Conservation (phyloP, 2,888 invertebrate species). For the Tridacna gigas region DNA sequence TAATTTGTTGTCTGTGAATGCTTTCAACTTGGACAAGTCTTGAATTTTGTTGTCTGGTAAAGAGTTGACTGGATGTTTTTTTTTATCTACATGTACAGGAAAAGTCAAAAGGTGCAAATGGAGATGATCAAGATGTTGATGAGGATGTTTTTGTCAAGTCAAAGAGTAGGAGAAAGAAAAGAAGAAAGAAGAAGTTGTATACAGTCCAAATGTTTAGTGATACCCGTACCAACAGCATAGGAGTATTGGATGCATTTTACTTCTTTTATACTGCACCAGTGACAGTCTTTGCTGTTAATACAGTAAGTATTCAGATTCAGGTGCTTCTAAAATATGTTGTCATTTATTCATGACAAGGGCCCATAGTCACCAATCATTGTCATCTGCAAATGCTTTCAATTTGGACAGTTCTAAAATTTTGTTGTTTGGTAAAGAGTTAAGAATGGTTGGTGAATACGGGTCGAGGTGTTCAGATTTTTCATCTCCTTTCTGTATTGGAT, state of each 20-base stretch:
- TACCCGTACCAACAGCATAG: constrained; percentile 67
- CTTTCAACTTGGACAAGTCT: background rate
- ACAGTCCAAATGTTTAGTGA: constrained; percentile 69
- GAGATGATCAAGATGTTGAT: constrained; percentile 14
- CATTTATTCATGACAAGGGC: too few species aligned
- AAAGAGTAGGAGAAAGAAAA: constrained; percentile 42
- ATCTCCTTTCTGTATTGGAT: too few species aligned
- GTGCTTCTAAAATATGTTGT: too few species aligned
- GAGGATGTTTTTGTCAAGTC: constrained; percentile 61
- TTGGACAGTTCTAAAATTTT: too few species aligned
- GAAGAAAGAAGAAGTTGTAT: constrained; percentile 66
- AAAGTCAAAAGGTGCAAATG: too few species aligned
- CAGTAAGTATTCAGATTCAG: constrained; percentile 70
- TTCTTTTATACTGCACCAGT: constrained; percentile 84
- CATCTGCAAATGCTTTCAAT: too few species aligned
- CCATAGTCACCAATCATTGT: too few species aligned
- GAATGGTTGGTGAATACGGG: too few species aligned
- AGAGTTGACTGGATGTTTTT: too few species aligned
- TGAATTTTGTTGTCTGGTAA: background rate
- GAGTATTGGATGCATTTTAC: constrained; percentile 75
- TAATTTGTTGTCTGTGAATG: background rate
- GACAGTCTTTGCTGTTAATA: constrained; percentile 81
- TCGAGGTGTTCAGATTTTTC: too few species aligned
- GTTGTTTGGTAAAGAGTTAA: too few species aligned
- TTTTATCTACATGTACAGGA: too few species aligned